Base-by-base conservation (phyloP, 2,113 vertebrate genomes). In the Lonchura striata region DNA sequence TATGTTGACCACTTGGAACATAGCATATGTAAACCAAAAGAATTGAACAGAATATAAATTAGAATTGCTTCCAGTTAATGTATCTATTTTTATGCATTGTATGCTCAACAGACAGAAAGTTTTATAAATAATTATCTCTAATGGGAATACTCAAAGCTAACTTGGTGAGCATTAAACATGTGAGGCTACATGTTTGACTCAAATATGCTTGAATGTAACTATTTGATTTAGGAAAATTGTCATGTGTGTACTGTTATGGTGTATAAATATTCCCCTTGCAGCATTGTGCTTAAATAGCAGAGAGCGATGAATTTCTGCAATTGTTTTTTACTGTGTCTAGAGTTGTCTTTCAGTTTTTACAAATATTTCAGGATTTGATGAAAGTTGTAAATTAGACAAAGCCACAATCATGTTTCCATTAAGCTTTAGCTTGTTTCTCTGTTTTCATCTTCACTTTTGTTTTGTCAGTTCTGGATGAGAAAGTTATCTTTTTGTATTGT, bases 51-150 rank as follows among this genome's bases (percentile, higher is more conserved):
- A 93, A 96, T 96, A 70, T 91, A 95, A 97, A 97, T 61, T 64
- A 90, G 76, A 96, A 93, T 80, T 95, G 90, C 82, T 93, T 97
- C 95, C 86, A 96, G 85, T 94, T 92, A 95, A 80, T 68, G 42
- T 86, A 72, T 93, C 96, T 96, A 79, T 96, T 97, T 97, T 95
- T 97, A 95, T 93, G 94, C 74, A 76, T 59, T 88, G 42, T 69
- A 54, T 71, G 94, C 82, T 96, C 64, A 86, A 92, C 82, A 92
- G 65, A 94, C 70, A 94, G 37, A 11, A 15, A 59, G 28, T 84
- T 93, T 96, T 95, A 66, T 80, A 95, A 95, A 87, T 81, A 96
- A 86, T 93, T 92, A 50, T 92, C 53, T 95, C 83, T 92, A 87
- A 83, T 35, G 53, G 90, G 88, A 97, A 91, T 92, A 94, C 22